Percentiles rank a stretch among this genome's conserved stretches.
phyloP scores from a whole-genome alignment of 2,113 vertebrate genomes.

The Pelobates fuscus region DNA sequence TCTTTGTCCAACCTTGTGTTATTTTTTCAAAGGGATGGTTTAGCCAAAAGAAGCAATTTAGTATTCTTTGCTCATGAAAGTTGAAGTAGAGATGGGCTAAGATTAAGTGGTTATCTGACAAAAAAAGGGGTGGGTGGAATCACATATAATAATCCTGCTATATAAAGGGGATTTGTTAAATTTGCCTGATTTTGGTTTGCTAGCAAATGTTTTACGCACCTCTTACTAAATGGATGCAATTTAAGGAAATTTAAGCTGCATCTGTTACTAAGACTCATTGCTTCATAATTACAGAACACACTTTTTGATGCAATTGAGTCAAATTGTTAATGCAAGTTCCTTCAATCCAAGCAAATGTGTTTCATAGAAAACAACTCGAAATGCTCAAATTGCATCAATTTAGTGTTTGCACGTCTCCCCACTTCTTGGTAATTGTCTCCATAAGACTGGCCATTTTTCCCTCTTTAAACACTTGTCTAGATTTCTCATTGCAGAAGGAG shows the following conservation, averaged over 20 bases:
- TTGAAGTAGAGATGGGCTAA: background rate
- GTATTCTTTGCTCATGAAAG: background rate
- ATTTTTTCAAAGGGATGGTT: too few relatives aligned
- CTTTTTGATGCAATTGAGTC: conserved; percentile 47
- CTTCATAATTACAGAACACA: conserved; percentile 44
- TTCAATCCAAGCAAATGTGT: conserved; percentile 36
- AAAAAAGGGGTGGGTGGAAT: conserved; percentile 10
- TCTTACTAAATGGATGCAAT: conserved; percentile 41
- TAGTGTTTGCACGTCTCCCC: conserved; percentile 16
- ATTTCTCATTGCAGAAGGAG: background rate
- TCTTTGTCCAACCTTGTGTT: too few relatives aligned
- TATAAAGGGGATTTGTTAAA: conserved; percentile 41
- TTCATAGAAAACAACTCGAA: conserved; percentile 39
- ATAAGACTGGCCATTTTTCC: conserved; percentile 10
- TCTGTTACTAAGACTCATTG: conserved; percentile 29
- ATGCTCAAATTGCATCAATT: conserved; percentile 45
- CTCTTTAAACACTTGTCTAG: background rate
- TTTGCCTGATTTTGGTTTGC: conserved; percentile 44
- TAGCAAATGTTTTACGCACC: conserved; percentile 34
- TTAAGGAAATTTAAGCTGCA: conserved; percentile 30
- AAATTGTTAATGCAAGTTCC: conserved; percentile 46
- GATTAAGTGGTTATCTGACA: conserved; percentile 29
- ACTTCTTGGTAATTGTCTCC: conserved; percentile 9
- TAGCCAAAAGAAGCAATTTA: background rate
- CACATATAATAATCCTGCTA: conserved; percentile 22